Base-by-base conservation (phyloP, 1,140 invertebrate species). In the Drosophila serrata region DNA sequence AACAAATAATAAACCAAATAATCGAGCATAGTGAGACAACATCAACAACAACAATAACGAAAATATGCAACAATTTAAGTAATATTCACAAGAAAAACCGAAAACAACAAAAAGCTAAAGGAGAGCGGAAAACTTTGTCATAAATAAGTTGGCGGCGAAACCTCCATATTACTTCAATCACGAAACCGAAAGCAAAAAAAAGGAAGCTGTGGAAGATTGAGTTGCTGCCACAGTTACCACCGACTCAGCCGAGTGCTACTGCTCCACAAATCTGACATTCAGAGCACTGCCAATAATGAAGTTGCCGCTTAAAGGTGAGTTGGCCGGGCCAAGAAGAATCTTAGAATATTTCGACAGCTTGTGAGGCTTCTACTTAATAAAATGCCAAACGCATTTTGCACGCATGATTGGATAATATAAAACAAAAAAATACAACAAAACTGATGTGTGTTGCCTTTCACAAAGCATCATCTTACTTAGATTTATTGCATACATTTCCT, bases 291-390 rank as follows among this genome's bases (percentile, higher is more conserved):
- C 72, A 64, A 51, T 80, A 81, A 64, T 76, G 82, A 61, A 72
- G 84, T 53, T 87, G 82, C 82, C 82, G 84, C 77, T 88, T 65
- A 77, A 82, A 88, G 82, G 82, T 87, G 81, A 87, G 82, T 87
- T 76, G 87, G 74, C 81, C 17, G 35, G 58, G 35, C 17, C 22
- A 40, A 48, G 35, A 68, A 19, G 29, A 43, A 22, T 43, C 11
- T 42, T 6, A 64, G 64, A 82, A 61, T 53, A 53, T 75, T 45
- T 62, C 40, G 48, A 37, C 74, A 55, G 62, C 56, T 76, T 31
- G 19, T 46, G 40, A 49, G 15, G 27, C 53, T 73, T 81, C 64
- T 76, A 42, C 61, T 53, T 24, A 39, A 56, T 24, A 58, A 82
- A 82, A 80, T 79, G 67, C 59, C 84, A 87, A 75, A 67, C 65